Evolutionary conservation across 23 tunicate genomes (phyloP), one percentile per base, ranked within the genome.

Genomic region (Styela clava): DNA sequence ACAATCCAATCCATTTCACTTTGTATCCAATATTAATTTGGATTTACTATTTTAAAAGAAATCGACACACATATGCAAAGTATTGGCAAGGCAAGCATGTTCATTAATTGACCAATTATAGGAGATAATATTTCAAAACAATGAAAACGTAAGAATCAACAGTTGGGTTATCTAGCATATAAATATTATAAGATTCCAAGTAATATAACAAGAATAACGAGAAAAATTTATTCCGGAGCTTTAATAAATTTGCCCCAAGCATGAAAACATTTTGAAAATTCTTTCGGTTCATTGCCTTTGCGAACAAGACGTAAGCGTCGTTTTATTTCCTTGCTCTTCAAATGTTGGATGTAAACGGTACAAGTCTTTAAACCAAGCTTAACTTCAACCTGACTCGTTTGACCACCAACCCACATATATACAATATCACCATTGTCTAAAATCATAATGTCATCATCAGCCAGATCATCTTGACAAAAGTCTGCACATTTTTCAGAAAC

Each of bases 401-500:
- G 94, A 2, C 82, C 74, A 29, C 99, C 99, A 26, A 95, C 99
- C 99, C 99, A 95, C 86, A 95, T 79, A 69, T 78, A 90, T 27
- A 86, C 92, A 62, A 81, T 69, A 51, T 84, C 83, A 27, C 99
- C 99, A 44, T 81, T 90, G 69, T 95, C 99, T 35, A 95, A 62
- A 64, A 95, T 69, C 99, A 95, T 95, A 78, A 95, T 92, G 81
- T 95, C 99, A 78, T 95, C 99, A 84, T 95, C 99, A 3, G 97
- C 97, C 1, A 95, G 81, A 76, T 95, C 99, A 61, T 85, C 99
- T 51, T 95, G 99, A 73, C 99, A 95, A 56, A 95, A 95, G 78
- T 95, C 99, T 33, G 96, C 88, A 64, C 99, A 95, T 82, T 95
- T 95, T 65, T 95, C 99, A 26, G 96, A 90, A 24, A 95, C 96